phyloP scores from a whole-genome alignment of 2,888 invertebrate species.

The Amblyjoppa fuscipennis region DNA sequence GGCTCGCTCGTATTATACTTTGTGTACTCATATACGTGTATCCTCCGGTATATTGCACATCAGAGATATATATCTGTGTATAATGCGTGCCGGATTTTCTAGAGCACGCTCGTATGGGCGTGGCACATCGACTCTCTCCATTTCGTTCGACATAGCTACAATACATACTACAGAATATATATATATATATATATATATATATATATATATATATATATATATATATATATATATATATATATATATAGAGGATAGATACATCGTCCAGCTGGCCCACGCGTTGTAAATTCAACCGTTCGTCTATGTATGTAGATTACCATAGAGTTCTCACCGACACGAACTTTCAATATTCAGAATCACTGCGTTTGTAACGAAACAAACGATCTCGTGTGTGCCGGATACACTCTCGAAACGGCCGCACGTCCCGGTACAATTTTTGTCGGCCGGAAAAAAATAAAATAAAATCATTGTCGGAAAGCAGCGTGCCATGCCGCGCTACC shows the following conservation, averaged over 20 bases:
- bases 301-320: constrained; percentile 57
- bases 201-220: no score
- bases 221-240: background rate
- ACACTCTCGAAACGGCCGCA: constrained; percentile 25
- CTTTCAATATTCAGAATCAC: constrained; percentile 58
- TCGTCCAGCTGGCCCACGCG: constrained; percentile 59
- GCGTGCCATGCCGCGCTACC: constrained; percentile 25
- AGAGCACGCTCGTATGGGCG: constrained; percentile 65
- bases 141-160: constrained; percentile 41
- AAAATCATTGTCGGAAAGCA: constrained; percentile 22
- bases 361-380: constrained; percentile 12
- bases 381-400: constrained; percentile 6
- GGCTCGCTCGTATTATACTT: constrained; percentile 43
- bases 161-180: constrained; percentile 18
- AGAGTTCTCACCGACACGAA: constrained; percentile 49
- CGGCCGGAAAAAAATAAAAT: constrained; percentile 7
- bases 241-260: constrained; percentile 14
- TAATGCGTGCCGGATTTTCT: constrained; percentile 60
- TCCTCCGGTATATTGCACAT: constrained; percentile 37
- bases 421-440: constrained; percentile 32
- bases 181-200: no score
- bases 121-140: constrained; percentile 59
- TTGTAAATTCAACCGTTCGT: constrained; percentile 56
- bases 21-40: constrained; percentile 28
- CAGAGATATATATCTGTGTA: constrained; percentile 38